Evolutionary conservation across 1,140 invertebrate species (phyloP).

Genomic region (Trichonephila clavata): DNA sequence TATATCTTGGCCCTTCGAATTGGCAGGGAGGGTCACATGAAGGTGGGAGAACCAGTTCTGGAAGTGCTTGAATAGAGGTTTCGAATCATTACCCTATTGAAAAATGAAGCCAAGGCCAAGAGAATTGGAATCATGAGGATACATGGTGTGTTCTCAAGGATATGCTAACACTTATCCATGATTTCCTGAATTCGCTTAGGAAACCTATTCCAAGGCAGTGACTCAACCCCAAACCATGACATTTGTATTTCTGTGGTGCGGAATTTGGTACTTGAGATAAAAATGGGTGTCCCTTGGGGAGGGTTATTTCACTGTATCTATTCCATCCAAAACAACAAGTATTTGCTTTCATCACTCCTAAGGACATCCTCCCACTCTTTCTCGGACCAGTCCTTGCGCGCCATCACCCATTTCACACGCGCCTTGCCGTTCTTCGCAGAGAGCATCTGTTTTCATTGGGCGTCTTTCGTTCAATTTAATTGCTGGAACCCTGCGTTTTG

Average conservation of each 20-base stretch:
- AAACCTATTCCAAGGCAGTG: not conserved
- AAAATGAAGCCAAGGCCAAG: not conserved
- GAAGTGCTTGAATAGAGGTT: not conserved
- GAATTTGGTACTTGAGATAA: not conserved
- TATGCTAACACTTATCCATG: not conserved
- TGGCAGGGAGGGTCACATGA: not conserved
- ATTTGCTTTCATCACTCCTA: not conserved
- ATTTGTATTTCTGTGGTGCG: not conserved
- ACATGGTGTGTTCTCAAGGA: too few species aligned
- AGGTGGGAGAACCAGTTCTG: not conserved
- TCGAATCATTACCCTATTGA: not conserved
- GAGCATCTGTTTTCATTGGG: not conserved
- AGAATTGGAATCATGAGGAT: not conserved
- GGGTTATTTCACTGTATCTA: not conserved
- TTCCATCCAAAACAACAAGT: not conserved
- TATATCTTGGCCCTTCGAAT: not conserved
- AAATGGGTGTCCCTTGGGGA: not conserved
- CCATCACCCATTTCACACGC: not conserved
- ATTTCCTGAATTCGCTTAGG: not conserved
- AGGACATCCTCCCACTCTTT: not conserved
- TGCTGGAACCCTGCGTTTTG: not conserved
- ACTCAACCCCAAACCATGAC: not conserved
- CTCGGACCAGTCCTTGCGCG: not conserved
- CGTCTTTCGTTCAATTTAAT: not conserved
- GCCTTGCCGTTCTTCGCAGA: not conserved